These are phyloP conservation scores for Zapornia atra DNA, from an alignment of 2,113 vertebrate species.

Conservation along the genomic window DNA sequence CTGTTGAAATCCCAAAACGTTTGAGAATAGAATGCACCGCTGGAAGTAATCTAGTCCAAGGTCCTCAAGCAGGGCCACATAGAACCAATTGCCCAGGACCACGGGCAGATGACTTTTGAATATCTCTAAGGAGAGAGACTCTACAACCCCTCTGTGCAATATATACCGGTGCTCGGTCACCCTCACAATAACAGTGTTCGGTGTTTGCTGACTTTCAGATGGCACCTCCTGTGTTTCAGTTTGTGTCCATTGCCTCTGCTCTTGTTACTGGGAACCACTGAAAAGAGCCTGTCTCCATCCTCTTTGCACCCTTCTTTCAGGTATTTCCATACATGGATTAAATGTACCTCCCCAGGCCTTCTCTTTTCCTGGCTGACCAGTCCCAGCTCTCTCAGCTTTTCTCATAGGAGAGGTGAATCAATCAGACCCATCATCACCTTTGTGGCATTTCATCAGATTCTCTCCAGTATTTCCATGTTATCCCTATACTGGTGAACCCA, in stretches of 20 bases:
- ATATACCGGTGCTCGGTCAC: neutral
- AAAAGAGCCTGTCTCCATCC: neutral
- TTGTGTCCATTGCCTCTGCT: neutral
- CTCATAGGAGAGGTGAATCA: neutral
- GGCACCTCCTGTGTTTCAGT: neutral
- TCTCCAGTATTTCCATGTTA: neutral
- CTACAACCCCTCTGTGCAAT: neutral
- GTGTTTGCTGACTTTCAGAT: neutral
- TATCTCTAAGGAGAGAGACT: neutral
- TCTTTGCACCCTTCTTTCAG: neutral
- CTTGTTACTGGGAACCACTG: neutral
- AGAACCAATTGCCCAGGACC: neutral
- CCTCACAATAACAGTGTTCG: neutral
- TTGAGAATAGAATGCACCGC: neutral
- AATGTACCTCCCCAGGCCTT: neutral
- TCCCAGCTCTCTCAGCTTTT: neutral
- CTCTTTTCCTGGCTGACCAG: neutral
- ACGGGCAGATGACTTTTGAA: neutral
- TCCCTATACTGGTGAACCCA: neutral
- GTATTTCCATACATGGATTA: neutral
- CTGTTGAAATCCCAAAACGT: neutral
- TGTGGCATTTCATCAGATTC: neutral
- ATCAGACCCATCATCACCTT: neutral
- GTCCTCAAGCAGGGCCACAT: neutral
- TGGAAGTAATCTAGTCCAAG: neutral